Percentiles rank a stretch among this genome's conserved stretches.
These are phyloP conservation scores for Dendrolimus houi DNA, from an alignment of 2,888 invertebrate genomes.

Conservation along the genomic window DNA sequence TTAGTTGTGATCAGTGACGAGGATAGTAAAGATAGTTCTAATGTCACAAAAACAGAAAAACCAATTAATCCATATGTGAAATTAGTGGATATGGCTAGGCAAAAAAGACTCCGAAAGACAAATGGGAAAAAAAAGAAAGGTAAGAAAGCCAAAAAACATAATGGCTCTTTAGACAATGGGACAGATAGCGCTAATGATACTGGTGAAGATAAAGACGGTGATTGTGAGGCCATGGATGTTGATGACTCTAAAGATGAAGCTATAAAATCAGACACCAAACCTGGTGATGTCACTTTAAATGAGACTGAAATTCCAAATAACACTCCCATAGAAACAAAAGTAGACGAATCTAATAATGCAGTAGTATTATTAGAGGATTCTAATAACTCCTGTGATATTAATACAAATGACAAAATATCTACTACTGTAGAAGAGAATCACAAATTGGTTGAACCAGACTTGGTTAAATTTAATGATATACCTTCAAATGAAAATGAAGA, in stretches of 20 bases:
- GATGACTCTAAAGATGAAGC: constrained; percentile 23
- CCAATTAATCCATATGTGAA: constrained; percentile 55
- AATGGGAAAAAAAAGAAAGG: constrained; percentile 38
- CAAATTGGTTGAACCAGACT: no score
- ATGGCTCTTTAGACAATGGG: constrained; percentile 15
- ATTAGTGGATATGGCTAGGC: constrained; percentile 54
- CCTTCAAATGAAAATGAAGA: not conserved
- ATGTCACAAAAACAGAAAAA: constrained; percentile 26
- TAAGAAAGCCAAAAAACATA: constrained; percentile 19
- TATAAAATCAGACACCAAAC: constrained; percentile 9
- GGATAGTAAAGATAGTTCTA: constrained; percentile 36
- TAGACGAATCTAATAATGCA: constrained; percentile 9
- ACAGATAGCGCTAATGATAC: constrained; percentile 9
- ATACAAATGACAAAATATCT: not conserved
- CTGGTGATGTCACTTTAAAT: constrained; percentile 9
- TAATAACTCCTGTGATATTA: constrained; percentile 10
- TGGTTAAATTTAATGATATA: no score
- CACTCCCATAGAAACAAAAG: constrained; percentile 3
- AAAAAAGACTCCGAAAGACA: constrained; percentile 54
- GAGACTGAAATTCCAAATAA: constrained; percentile 10
- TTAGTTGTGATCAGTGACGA: constrained; percentile 58
- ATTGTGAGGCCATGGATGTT: constrained; percentile 38
- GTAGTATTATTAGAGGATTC: constrained; percentile 27
- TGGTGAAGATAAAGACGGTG: constrained; percentile 17
- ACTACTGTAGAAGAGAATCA: no score